Percentiles rank a stretch among this genome's conserved stretches.
phyloP scores from a whole-genome alignment of 2,113 vertebrate species.

The Tauraco erythrolophus region DNA sequence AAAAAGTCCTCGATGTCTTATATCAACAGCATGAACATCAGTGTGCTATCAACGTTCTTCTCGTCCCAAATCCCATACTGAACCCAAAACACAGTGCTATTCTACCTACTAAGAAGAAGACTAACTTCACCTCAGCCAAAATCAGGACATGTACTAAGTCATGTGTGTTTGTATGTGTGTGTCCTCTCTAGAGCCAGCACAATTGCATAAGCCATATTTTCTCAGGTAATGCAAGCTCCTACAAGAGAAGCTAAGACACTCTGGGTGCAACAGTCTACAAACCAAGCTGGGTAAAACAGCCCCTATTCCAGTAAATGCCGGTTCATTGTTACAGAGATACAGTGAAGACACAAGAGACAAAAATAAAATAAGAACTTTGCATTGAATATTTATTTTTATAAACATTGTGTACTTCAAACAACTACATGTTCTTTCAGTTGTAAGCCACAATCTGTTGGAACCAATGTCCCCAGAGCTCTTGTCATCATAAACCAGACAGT shows the following conservation, averaged over 20 bases:
- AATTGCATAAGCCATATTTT: background rate
- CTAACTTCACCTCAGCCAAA: too few relatives aligned
- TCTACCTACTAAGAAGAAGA: too few relatives aligned
- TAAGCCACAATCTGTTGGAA: conserved; percentile 56
- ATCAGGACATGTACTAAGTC: background rate
- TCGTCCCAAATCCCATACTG: too few relatives aligned
- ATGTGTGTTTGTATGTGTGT: background rate
- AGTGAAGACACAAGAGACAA: background rate
- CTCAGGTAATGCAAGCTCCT: background rate
- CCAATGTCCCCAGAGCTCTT: conserved; percentile 36
- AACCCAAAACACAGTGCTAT: too few relatives aligned
- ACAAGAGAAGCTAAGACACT: too few relatives aligned
- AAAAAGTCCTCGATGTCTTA: too few relatives aligned
- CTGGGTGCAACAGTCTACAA: too few relatives aligned
- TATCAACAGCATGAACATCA: too few relatives aligned
- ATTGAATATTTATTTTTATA: conserved; percentile 72
- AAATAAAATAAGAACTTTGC: conserved; percentile 20
- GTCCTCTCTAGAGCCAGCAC: background rate
- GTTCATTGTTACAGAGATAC: background rate
- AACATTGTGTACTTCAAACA: conserved; percentile 45
- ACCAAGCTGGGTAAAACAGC: background rate
- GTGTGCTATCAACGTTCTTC: too few relatives aligned
- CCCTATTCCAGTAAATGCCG: background rate
- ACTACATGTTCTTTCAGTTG: conserved; percentile 45
- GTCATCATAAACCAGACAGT: conserved; percentile 43